Evolutionary conservation across 2,113 vertebrate species (phyloP), one percentile per base, ranked within the genome.

Genomic region (Papio anubis): DNA sequence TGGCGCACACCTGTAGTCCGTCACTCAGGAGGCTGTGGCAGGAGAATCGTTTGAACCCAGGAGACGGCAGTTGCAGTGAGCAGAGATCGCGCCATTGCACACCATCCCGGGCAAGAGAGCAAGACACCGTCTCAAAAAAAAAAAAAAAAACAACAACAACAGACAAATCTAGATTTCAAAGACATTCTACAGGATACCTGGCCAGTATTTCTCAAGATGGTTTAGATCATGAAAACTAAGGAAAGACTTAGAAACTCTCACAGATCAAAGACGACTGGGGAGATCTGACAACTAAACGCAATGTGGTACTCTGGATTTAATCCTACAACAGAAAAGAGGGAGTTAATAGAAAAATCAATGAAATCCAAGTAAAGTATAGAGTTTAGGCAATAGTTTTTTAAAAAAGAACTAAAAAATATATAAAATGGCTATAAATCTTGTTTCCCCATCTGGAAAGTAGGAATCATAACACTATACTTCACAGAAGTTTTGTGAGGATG

Each of bases 171-270:
- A 73, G 52, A 94, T 8, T 57, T 38, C 50, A 35, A 18, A 18
- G 17, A 90, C 55, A 55, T 45, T 90, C 4, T 68, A 86, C 4
- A 90, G 87, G 38, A 82, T 52, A 96, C 8, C 18, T 92, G 35
- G 32, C 59, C 21, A 85, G 40, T 55, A 72, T 21, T 50, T 94
- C 40, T 91, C 20, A 93, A 75, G 57, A 70, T 6, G 10, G n/a
- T 48, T 87, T 87, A 86, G 32, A 61, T 27, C 45, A 94, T 10
- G 2, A 70, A 96, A 96, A 82, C 78, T 20, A 94, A 92, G 52
- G 5, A 92, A 94, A 96, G 27, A 90, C 61, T 79, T 61, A 66
- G 45, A 88, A 97, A 96, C 25, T 90, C 48, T 59, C 38, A 40
- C 11, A 79, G 35, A 81, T 35, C n/a, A 95, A 18, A 93, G 43